Percentiles rank a stretch among this genome's conserved stretches.
Evolutionary conservation across 2,113 vertebrate genomes (phyloP).

Genomic region (Syngnathoides biaculeatus): DNA sequence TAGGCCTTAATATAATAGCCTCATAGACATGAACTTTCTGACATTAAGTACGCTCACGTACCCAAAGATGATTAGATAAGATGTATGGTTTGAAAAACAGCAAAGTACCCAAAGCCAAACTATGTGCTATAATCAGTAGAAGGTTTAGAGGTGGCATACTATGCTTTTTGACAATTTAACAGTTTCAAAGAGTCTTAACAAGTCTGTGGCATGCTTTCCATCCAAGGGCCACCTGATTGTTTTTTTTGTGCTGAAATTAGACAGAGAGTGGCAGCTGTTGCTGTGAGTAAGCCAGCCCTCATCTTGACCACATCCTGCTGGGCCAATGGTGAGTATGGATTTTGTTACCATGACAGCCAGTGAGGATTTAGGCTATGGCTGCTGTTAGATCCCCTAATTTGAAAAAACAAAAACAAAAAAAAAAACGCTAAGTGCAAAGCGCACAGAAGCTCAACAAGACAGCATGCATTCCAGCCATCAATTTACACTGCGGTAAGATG

Average conservation of each 20-base stretch:
- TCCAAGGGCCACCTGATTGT: not conserved
- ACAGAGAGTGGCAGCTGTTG: too few relatives aligned
- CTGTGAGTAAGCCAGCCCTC: not conserved
- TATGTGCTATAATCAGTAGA: not conserved
- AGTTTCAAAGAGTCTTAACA: too few relatives aligned
- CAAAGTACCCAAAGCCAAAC: not conserved
- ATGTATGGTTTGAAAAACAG: not conserved
- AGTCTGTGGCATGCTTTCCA: not conserved
- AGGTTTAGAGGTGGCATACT: not conserved
- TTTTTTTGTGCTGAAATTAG: not conserved
- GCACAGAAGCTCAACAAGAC: too few relatives aligned
- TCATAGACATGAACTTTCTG: slow-evolving; percentile 21
- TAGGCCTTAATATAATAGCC: slow-evolving; percentile 20
- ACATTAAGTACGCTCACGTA: slow-evolving; percentile 30
- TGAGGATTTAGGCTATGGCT: not conserved
- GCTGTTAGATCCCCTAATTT: not conserved
- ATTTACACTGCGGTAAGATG: too few relatives aligned
- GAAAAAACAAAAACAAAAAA: too few relatives aligned
- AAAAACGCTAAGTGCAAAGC: too few relatives aligned
- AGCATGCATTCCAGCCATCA: too few relatives aligned
- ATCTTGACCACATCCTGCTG: too few relatives aligned
- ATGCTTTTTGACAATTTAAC: not conserved
- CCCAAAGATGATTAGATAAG: not conserved
- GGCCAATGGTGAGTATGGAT: not conserved
- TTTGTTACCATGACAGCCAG: not conserved